Evolutionary conservation across 2,888 invertebrate genomes (phyloP).

Genomic region (Prosapia bicincta): DNA sequence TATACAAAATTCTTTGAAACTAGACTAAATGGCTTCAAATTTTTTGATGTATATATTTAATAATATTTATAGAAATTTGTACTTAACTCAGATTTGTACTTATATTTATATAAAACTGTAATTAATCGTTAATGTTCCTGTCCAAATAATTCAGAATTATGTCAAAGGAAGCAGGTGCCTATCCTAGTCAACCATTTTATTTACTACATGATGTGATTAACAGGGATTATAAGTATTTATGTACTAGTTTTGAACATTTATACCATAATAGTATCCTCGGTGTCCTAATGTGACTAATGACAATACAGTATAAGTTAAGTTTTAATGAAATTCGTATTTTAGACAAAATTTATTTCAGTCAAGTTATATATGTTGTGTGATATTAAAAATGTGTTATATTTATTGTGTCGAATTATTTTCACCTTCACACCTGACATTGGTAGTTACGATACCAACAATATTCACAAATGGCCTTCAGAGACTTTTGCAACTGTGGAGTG

Average conservation of each 20-base stretch:
- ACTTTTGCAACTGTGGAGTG: too few relatives aligned
- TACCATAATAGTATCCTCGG: background rate
- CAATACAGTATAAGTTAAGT: background rate
- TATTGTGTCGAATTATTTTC: background rate
- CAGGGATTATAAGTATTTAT: background rate
- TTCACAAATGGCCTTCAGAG: too few relatives aligned
- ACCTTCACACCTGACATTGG: too few relatives aligned
- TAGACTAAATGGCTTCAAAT: background rate
- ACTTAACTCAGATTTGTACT: background rate
- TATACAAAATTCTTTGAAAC: too few relatives aligned
- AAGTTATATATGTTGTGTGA: background rate
- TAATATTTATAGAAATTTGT: background rate
- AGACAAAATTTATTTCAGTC: background rate
- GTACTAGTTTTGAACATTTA: background rate
- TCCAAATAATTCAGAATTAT: background rate
- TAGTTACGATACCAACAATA: too few relatives aligned
- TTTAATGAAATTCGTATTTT: background rate
- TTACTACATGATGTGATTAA: background rate
- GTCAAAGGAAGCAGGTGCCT: background rate
- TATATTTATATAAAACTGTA: background rate
- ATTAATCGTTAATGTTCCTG: background rate
- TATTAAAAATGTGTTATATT: background rate
- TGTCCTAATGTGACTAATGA: background rate
- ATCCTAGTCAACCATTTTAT: background rate
- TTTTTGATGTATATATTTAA: background rate